These are phyloP conservation scores for Agrotis clavis DNA, from an alignment of 2,888 invertebrate genomes.

Conservation along the genomic window DNA sequence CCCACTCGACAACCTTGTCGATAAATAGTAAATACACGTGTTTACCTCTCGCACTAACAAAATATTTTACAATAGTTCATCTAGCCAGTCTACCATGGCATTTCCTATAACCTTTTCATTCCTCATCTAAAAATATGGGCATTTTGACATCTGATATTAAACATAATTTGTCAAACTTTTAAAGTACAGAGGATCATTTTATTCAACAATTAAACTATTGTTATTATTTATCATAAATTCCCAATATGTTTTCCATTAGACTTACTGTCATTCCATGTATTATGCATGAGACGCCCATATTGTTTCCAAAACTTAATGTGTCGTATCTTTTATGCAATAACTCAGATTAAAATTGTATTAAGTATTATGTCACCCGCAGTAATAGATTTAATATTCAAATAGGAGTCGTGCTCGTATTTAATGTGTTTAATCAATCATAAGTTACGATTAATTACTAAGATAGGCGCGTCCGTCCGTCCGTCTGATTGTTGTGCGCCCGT, in stretches of 20 bases:
- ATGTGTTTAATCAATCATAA: slow-evolving; percentile 91
- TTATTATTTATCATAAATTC: slow-evolving; percentile 84
- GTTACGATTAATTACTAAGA: slow-evolving; percentile 90
- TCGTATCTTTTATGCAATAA: slow-evolving; percentile 86
- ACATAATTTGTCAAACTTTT: slow-evolving; percentile 56
- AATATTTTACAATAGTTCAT: slow-evolving; percentile 77
- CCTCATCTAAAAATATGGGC: slow-evolving; percentile 29
- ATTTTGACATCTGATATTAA: slow-evolving; percentile 43
- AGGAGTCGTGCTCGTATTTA: slow-evolving; percentile 88
- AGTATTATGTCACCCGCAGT: slow-evolving; percentile 88
- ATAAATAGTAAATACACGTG: slow-evolving; percentile 82
- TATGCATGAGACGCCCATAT: slow-evolving; percentile 85
- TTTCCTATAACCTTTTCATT: slow-evolving; percentile 43
- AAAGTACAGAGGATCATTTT: slow-evolving; percentile 57
- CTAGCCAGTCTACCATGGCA: slow-evolving; percentile 65
- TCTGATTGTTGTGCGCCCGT: slow-evolving; percentile 77
- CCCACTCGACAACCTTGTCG: slow-evolving; percentile 85
- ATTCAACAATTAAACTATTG: slow-evolving; percentile 82
- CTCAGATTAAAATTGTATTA: slow-evolving; percentile 89
- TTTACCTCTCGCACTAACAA: slow-evolving; percentile 85
- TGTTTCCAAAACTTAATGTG: slow-evolving; percentile 86
- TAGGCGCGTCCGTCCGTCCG: slow-evolving; percentile 82
- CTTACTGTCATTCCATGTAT: slow-evolving; percentile 79
- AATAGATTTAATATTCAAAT: slow-evolving; percentile 90
- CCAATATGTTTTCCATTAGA: slow-evolving; percentile 82